Evolutionary conservation across 1,140 invertebrate species (phyloP), one percentile per base, ranked within the genome.

Genomic region (Orussus abietinus): DNA sequence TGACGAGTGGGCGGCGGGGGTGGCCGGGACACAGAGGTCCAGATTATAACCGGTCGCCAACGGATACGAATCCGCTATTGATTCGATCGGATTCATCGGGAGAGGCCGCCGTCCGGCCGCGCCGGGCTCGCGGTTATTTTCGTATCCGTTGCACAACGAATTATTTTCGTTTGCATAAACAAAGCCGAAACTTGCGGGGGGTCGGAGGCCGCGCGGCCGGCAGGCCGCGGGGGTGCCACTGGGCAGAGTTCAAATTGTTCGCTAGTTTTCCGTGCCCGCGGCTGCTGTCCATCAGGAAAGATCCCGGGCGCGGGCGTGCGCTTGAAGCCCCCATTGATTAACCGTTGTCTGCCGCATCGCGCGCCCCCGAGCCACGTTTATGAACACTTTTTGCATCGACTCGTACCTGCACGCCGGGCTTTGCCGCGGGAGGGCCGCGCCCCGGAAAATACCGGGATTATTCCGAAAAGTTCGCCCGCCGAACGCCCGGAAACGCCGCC

Each of bases 261-360:
- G 54, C 51, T 63, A 64, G 64, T 66, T 67, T 57, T 59, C 42
- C 40, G 40, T 42, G 57, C 57, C 58, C 52, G 55, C 51, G 44
- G 46, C 39, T 55, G 63, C 61, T 66, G 65, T 71, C 68, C 65
- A 64, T 71, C 68, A 69, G 55, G 59, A 58, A 70, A 68, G 64
- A 70, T 69, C 54, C 60, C 54, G 57, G 53, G 57, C 56, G 61
- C 57, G 59, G 57, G 51, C 38, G 50, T 69, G 66, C 58, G 61
- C 61, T 68, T 68, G 64, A 67, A 69, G 63, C 64, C 12, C 21
- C 61, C 69, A 72, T 71, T 70, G 66, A 72, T 72, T 72, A 70
- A 70, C 61, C 61, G 64, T 70, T 72, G 66, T 69, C 66, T 68
- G 58, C 46, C 38, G 47, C 52, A 55, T 49, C 48, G 38, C 30